Conservation (phyloP, 2,113 vertebrate species). For the Burhinus oedicnemus region DNA sequence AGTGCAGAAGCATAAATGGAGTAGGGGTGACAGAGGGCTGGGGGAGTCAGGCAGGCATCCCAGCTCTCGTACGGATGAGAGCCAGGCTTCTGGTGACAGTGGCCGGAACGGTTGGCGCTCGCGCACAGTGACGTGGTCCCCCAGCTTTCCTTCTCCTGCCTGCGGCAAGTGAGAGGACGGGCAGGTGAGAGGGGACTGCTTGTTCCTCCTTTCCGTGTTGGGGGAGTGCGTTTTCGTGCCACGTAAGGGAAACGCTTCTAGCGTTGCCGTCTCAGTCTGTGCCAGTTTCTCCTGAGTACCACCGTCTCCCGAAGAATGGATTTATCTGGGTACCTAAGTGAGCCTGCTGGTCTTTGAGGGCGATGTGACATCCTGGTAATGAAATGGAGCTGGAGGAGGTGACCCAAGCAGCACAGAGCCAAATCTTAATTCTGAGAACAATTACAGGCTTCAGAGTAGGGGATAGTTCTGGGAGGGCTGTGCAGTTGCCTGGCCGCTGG, state of each 20-base stretch:
- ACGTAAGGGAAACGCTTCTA: neutral
- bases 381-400: neutral
- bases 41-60: neutral
- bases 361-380: neutral
- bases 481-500: neutral
- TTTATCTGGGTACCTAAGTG: neutral
- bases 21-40: neutral
- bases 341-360: neutral
- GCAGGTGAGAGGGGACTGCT: neutral
- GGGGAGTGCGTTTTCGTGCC: neutral
- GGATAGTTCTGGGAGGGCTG: neutral
- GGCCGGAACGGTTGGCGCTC: rapidly evolving
- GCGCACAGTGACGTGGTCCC: neutral
- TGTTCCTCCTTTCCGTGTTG: neutral
- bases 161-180: neutral
- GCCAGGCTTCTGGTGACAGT: neutral
- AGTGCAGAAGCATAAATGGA: neutral
- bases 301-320: neutral
- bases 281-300: neutral
- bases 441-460: neutral
- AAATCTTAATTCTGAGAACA: neutral
- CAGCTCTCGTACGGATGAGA: neutral
- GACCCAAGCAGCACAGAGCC: neutral
- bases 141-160: neutral
- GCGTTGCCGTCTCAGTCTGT: neutral